A percentile compares a stretch with the other conserved stretches of the same genome.
These are phyloP conservation scores for Cygnus atratus DNA, from an alignment of 2,113 vertebrate species.

Conservation along the genomic window DNA sequence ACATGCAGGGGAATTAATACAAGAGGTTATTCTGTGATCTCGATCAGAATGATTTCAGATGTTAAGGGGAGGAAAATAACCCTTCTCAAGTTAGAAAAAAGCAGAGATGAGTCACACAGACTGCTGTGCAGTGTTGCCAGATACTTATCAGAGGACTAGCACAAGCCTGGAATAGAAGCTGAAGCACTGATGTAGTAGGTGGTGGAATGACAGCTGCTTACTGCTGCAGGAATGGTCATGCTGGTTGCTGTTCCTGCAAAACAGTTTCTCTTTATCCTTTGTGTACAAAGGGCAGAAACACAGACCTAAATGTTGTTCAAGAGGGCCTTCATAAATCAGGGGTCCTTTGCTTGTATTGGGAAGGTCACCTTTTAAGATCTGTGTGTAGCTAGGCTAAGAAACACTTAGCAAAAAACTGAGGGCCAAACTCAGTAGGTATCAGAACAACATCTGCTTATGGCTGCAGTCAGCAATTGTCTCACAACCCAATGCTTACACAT, in stretches of 20 bases:
- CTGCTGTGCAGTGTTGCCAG: background rate
- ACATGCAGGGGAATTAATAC: background rate
- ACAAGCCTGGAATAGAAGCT: constrained; percentile 26
- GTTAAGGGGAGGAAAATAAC: background rate
- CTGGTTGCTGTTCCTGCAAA: background rate
- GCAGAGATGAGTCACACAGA: background rate
- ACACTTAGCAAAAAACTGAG: background rate
- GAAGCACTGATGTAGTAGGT: background rate
- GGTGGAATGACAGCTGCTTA: background rate
- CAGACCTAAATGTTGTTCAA: background rate
- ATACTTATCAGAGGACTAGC: background rate
- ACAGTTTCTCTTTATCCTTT: background rate
- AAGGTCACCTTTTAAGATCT: background rate
- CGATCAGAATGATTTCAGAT: constrained; percentile 1
- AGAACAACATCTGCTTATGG: background rate
- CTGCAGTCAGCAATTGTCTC: background rate
- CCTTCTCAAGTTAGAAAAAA: constrained; percentile 27
- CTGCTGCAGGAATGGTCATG: background rate
- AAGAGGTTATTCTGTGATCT: background rate
- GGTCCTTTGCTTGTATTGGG: background rate
- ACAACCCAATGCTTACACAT: background rate
- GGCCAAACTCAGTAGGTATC: background rate
- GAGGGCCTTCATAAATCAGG: background rate
- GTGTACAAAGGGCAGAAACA: background rate
- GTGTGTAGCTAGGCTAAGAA: background rate